Evolutionary conservation across 2,797 vertebrate genomes (phyloP), one percentile per base, ranked within the genome.

Genomic region (Pempheris klunzingeri): DNA sequence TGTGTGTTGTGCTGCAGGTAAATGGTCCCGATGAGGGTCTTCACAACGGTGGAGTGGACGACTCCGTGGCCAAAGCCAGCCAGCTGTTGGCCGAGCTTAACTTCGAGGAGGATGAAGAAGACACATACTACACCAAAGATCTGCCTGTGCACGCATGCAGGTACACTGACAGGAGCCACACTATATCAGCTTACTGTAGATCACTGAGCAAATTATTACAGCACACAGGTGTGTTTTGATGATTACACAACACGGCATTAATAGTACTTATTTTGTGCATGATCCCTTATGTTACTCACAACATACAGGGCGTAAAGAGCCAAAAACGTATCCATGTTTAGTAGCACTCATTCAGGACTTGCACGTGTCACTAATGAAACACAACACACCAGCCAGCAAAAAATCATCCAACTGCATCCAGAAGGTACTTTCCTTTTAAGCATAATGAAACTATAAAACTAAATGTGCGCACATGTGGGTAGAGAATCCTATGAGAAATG

Each of bases 71-170:
- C 60, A 99, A 98, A 92, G 95, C 97, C 77, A 98, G 96, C 89
- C 97, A 99, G 87, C 92, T 98, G 44, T 86, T 99, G 90, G 97
- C 97, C 0, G 97, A 99, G 81, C 82, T 99, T 43, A 99, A 99
- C 88, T 99, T 99, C 17, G 97, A 99, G 80, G 97, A 99, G 81
- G 97, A 99, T 64, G 97, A 98, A 70, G 97, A 99, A 52, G 97
- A 99, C 74, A 97, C 97, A 0, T 99, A 98, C 20, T 99, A 98
- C 88, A 98, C 97, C 43, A 99, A 99, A 95, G 97, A 98, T 50
- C 96, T 99, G 53, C 97, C 97, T 0, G 81, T 97, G 68, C 97
- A 99, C 10, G 97, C 97, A 32, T 98, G 97, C 97, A 99, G 97
- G 97, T 98, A 86, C 17, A 20, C 1, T 63, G 72, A 69, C 63